Base-by-base conservation (phyloP, 1,140 invertebrate species). In the Drosophila subpulchrella region DNA sequence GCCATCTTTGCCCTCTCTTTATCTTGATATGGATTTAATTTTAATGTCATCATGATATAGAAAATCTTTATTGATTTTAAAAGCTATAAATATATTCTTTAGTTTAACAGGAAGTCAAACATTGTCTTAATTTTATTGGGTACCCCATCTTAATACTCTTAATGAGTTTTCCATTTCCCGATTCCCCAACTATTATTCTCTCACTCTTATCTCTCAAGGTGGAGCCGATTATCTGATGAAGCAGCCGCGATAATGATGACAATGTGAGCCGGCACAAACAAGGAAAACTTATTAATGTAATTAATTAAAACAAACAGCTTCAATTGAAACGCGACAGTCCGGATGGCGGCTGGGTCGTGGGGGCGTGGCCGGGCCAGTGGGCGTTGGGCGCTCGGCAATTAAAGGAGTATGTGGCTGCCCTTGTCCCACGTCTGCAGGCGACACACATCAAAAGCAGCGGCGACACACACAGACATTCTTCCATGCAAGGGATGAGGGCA, bases 231-330 rank as follows among this genome's bases (percentile, higher is more conserved):
- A 72, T 65, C 51, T 71, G 51, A 57, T 48, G 51, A 68, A 41
- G 65, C 42, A 58, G 51, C 36, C 65, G 53, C 38, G 44, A 70
- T 60, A 60, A 67, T 54, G 38, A 59, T 60, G 66, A 74, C 60
- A 78, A 67, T 60, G 59, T 55, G 65, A 82, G 58, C 60, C 63
- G 75, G 36, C 51, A 32, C 72, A 73, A 77, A 83, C 70, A 77
- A 71, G 80, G 63, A 89, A 85, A 82, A 61, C 70, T 73, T 88
- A 82, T 88, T 83, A 89, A 89, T 89, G 70, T 73, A 78, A 89
- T 84, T 89, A 84, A 89, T 84, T 81, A 84, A 90, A 84, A 81
- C 74, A 89, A 89, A 70, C 81, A 75, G 76, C 59, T 81, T 89
- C 76, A 89, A 89, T 90, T 89, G 80, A 84, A 89, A 54, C 58